Evolutionary conservation across 2,113 vertebrate species (phyloP), one percentile per base, ranked within the genome.

Genomic region (Parus major): DNA sequence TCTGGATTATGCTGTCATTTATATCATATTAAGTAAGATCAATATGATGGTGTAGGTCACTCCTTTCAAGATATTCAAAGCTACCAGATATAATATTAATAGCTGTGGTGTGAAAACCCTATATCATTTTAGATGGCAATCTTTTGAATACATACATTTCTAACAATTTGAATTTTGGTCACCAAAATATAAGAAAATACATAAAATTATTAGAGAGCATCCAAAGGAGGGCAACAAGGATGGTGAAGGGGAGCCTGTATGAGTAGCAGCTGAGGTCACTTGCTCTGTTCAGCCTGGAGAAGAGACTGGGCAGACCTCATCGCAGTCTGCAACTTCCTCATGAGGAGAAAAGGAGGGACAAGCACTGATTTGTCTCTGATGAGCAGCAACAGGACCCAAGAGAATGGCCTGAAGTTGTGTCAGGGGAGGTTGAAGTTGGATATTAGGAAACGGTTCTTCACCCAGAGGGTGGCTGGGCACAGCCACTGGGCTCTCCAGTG

Each of bases 311-410:
- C 44, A 44, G 25, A 59, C 13, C 42, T 35, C 61, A 66, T 0
- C 3, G 2, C 36, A 35, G 31, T 12, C 35, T 50, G 3, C 31
- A 59, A 2, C 25, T 31, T 50, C 31, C 5, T 66, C 0, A 0
- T 15, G 44, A 35, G 17, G 11, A 9, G 11, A 66, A 17, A 5
- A 31, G 31, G 1, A 31, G 13, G 5, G 5, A 3, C 16, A 76
- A 25, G 14, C 16, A 22, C 36, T 44, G 16, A 35, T 57, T 35
- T 41, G 29, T 16, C 52, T 35, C 2, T 35, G 17, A 13, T 50
- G 35, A 10, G 35, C 29, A 35, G 16, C 4, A 53, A 4, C 14
- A 22, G 53, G 9, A 76, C 11, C 1, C 0, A 0, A 66, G 20
- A 0, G 5, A 21, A 42, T 35, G 52, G 52, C 25, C 25, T 76